Base-by-base conservation (phyloP, 2,113 vertebrate genomes). In the Trematomus loennbergii region DNA sequence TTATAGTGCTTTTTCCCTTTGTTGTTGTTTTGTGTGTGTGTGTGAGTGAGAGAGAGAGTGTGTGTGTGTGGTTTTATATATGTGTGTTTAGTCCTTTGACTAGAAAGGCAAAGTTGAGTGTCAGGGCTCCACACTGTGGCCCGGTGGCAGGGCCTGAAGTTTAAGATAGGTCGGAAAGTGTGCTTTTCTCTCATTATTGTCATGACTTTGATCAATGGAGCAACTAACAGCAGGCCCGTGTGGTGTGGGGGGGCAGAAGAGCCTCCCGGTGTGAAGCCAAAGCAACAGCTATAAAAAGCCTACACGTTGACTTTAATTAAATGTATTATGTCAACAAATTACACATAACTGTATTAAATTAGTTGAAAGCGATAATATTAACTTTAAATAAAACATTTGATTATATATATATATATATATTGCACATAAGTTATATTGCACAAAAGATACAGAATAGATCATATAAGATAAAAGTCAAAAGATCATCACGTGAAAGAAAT, bases 141-240 rank as follows among this genome's bases (percentile, higher is more conserved):
- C 15, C 3, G 8, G 13, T 29, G 49, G 20, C 17, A 5, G n/a
- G 54, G 40, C 22, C 11, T 48, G 13, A 18, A 64, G 71, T 53
- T 62, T 12, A 40, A 45, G 11, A 45, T 54, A 2, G 29, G n/a
- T 46, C 29, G 36, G 6, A 55, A 65, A 57, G 13, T 58, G 40
- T 57, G 22, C 0, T 22, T 75, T 55, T 60, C 54, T 25, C 25
- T 58, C 17, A 17, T 16, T 75, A 54, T 63, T 64, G 50, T 13
- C 7, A 9, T 57, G 73, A 66, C 43, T 65, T 75, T 57, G 50
- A 65, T 75, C 15, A 46, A 12, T 62, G 20, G 49, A 22, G 33
- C 18, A 73, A 53, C 22, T 17, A 50, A 20, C 58, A 29, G 49
- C 2, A 10, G n/a, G 46, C 12, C 4, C 61, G 58, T 53, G 49